Evolutionary conservation across 2,888 invertebrate genomes (phyloP).

Genomic region (Hirtodrosophila trivittata): DNA sequence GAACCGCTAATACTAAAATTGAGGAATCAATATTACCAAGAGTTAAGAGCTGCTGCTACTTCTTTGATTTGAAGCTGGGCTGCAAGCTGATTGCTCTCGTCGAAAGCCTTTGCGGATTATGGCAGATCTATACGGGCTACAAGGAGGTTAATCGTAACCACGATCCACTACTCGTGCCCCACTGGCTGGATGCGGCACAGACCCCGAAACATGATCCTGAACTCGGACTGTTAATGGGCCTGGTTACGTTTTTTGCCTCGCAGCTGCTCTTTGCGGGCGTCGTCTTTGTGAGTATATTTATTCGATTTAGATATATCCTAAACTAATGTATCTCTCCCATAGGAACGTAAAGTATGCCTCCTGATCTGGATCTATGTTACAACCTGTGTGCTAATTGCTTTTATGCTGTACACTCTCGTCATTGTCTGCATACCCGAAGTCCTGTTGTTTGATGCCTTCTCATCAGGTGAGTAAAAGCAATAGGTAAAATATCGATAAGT

Average conservation of each 20-base stretch:
- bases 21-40: not conserved
- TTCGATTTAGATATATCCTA: too few relatives aligned
- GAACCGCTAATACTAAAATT: not conserved
- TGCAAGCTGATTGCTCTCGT: conserved; percentile 49
- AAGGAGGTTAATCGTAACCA: not conserved
- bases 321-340: too few relatives aligned
- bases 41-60: conserved; percentile 42
- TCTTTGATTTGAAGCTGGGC: conserved; percentile 35
- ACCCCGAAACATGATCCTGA: not conserved
- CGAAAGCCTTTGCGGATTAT: conserved; percentile 24
- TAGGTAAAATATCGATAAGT: not conserved
- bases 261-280: conserved; percentile 27
- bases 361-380: conserved; percentile 42
- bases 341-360: conserved; percentile 40
- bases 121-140: conserved; percentile 12
- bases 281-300: conserved; percentile 35
- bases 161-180: not conserved
- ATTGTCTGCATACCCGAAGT: conserved; percentile 10
- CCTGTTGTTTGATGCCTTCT: conserved; percentile 17
- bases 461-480: conserved; percentile 27
- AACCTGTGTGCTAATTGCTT: conserved; percentile 1
- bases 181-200: not conserved
- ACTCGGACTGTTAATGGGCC: conserved; percentile 13
- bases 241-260: conserved; percentile 6
- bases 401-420: conserved; percentile 28